Evolutionary conservation across 2,888 invertebrate species (phyloP), one percentile per base, ranked within the genome.

Genomic region (Oeneis ivallda): DNA sequence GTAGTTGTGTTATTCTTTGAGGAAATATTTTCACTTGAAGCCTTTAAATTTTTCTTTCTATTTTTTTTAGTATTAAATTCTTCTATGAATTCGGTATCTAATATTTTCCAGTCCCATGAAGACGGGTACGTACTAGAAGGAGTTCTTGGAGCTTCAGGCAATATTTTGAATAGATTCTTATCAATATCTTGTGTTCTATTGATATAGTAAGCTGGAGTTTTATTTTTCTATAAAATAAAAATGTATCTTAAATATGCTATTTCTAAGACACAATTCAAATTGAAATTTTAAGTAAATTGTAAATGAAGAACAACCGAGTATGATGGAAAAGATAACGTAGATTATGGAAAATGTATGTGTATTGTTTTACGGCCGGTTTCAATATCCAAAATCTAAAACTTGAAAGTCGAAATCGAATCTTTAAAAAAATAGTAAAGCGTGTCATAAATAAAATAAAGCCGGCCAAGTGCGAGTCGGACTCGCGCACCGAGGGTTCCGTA

Each of bases 91-190:
- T 92, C 90, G 17, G 90, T 86, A 61, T 93, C 93, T 70, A 95
- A 81, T 70, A 95, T 86, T 72, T 93, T 92, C 96, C 96, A 96
- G 75, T 96, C 96, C 93, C 95, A 96, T 62, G 93, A 92, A 26
- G 93, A 86, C 0, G 95, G 95, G 74, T 95, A 95, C 39, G 93
- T 92, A 71, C 94, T 94, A 45, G 94, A 95, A 3, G 96, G 94
- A 11, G 95, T 94, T 77, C 97, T 93, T 1, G 97, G 97, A 34
- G 96, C 96, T 61, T 97, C 96, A 7, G 97, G 97, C 70, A 97
- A 83, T 50, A 94, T 93, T 69, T 93, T 93, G 37, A 97, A 88
- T 56, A 94, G 87, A 66, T 93, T 94, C 72, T 94, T 93, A 76
- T 98, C 97, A 69, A 98, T 92, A 82, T 98, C 97, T 70, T 94